phyloP scores from a whole-genome alignment of 2,113 vertebrate genomes.

The Nesoenas mayeri region DNA sequence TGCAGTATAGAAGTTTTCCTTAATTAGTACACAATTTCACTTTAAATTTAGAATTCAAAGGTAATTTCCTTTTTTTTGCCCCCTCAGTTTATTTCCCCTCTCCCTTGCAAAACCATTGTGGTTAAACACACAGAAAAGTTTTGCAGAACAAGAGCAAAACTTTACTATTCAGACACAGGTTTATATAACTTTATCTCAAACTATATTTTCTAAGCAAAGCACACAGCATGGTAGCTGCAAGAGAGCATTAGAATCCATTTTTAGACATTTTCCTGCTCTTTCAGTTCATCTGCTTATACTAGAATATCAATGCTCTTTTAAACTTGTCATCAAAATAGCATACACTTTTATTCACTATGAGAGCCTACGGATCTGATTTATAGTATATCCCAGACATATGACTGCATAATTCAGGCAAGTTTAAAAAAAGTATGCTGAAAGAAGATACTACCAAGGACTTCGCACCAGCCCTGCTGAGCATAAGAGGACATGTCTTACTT shows the following conservation, averaged over 20 bases:
- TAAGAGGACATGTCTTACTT: slow-evolving; percentile 7
- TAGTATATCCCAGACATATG: not conserved
- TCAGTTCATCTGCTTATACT: not conserved
- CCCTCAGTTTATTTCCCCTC: not conserved
- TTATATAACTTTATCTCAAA: not conserved
- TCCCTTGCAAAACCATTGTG: not conserved
- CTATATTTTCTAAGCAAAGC: not conserved
- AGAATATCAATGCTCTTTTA: slow-evolving; percentile 28
- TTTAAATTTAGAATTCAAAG: not conserved
- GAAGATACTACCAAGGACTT: not conserved
- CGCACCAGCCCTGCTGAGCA: not conserved
- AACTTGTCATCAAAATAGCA: slow-evolving; percentile 7
- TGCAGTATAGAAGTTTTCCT: not conserved
- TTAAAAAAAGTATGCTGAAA: slow-evolving; percentile 26
- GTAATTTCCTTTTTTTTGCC: not conserved
- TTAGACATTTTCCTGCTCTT: not conserved
- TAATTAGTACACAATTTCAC: not conserved
- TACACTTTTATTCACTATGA: not conserved
- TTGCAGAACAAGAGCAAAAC: not conserved
- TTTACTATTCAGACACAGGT: not conserved
- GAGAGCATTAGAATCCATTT: not conserved
- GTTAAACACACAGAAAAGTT: not conserved
- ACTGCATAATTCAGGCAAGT: slow-evolving; percentile 14
- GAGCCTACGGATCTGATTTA: slow-evolving; percentile 4
- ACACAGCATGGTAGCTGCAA: not conserved